Evolutionary conservation across 2,113 vertebrate species (phyloP).

Genomic region (Delphinapterus leucas): DNA sequence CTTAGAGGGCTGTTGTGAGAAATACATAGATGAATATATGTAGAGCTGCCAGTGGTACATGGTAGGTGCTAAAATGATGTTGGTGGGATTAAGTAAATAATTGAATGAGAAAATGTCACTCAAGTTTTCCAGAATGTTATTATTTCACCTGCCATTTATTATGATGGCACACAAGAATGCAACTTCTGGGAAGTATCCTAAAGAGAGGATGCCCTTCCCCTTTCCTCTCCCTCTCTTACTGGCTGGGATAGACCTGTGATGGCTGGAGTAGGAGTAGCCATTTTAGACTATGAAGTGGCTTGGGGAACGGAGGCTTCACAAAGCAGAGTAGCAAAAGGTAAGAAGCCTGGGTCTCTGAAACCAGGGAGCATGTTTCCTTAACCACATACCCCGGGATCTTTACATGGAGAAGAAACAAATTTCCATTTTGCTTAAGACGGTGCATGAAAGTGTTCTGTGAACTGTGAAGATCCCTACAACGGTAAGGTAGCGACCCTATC

Average conservation of each 20-base stretch:
- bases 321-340: rapidly evolving
- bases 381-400: not conserved
- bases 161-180: not conserved
- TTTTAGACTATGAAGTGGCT: too few species aligned
- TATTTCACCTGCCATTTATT: not conserved
- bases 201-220: not conserved
- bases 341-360: not conserved
- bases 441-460: rapidly evolving
- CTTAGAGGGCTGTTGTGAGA: not conserved
- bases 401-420: not conserved
- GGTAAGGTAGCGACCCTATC: too few species aligned
- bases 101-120: not conserved
- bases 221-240: not conserved
- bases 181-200: not conserved
- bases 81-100: not conserved
- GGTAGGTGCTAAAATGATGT: rapidly evolving
- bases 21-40: rapidly evolving
- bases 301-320: not conserved
- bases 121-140: not conserved
- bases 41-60: rapidly evolving
- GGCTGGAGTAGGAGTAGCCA: not conserved
- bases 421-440: not conserved
- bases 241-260: not conserved
- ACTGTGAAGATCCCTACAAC: rapidly evolving
- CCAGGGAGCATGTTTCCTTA: rapidly evolving